Evolutionary conservation across 2,113 vertebrate species (phyloP), one percentile per base, ranked within the genome.

Genomic region (Pimephales promelas): DNA sequence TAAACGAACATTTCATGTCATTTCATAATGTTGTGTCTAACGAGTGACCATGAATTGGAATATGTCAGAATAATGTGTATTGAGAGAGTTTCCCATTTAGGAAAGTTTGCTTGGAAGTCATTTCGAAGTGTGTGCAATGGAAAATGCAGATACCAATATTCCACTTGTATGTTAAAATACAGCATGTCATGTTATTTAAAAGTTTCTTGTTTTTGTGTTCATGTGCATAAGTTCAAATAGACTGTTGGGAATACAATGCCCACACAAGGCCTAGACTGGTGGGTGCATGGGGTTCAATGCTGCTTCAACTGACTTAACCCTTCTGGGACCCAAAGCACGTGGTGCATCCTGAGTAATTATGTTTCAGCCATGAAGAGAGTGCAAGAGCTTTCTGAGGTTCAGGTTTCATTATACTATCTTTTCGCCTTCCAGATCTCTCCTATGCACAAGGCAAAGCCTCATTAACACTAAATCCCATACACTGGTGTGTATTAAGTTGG

Each of bases 301-400:
- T 86, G 89, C 91, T 90, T 92, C 84, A 91, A 52, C 72, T 95
- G 91, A 93, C 92, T 91, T 92, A 91, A 94, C 87, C 92, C 56
- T 79, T 88, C 87, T 88, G 88, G 88, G 92, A 91, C 90, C 88
- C 85, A 90, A 88, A 90, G 91, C 93, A 94, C 92, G 91, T 93
- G 91, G 91, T 92, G 88, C 87, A 73, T 45, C 90, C 82, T 86
- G 88, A 87, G 90, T 94, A 93, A 95, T 93, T 93, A 93, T 94
- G 92, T 89, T 90, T 91, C 92, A 91, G 87, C 90, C 89, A 88
- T 91, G 88, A 76, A 84, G 68, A 78, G 77, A 84, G 85, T 78
- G 54, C 64, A 26, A 52, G 71, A 45, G 84, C 82, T 64, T 57
- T 71, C n/a, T 43, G 34, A 31, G 73, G 73, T 26, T 88, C 87